Evolutionary conservation across 1,140 invertebrate species (phyloP), one percentile per base, ranked within the genome.

Genomic region (Helicorthomorpha holstii): DNA sequence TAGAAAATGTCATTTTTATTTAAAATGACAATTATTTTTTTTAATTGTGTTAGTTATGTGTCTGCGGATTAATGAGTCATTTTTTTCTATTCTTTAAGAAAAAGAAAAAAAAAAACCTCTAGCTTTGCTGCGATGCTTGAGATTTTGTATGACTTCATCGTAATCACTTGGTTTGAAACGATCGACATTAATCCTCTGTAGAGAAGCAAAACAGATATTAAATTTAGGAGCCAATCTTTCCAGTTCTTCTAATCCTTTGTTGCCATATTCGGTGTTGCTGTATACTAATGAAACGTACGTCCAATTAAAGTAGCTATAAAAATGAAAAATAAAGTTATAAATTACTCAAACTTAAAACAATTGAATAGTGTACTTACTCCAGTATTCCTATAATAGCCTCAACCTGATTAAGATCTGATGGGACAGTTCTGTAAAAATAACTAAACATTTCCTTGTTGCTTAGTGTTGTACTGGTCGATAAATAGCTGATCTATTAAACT

Each of bases 351-450:
- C 4, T 4, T 46, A n/a, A 16, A 27, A 7, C 4, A 4, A 14
- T 49, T 4, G 24, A 27, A 25, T 4, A 19, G 51, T 52, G 22
- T n/a, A 47, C 62, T 66, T 61, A 76, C 74, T 64, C 68, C n/a
- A 77, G 66, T 45, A 77, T 70, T 57, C 73, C 72, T 7, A 76
- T 60, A 62, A 77, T 76, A 3, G 72, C 73, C 27, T 73, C 66
- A 0, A 73, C 75, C 52, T 77, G 74, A 56, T 75, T 73, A 16
- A 73, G 62, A 59, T 78, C 76, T 22, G 70, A 74, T 1, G 76
- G 75, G 7, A 78, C 75, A 0, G 76, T 78, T 16, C 76, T 63
- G 56, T 76, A 77, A 58, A 78, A 78, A 52, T 74, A 74, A 0
- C 74, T 73, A 58, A 71, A 78, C 44, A 66, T 66, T 24, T 72